phyloP scores from a whole-genome alignment of 2,113 vertebrate species.

The Miniopterus natalensis region DNA sequence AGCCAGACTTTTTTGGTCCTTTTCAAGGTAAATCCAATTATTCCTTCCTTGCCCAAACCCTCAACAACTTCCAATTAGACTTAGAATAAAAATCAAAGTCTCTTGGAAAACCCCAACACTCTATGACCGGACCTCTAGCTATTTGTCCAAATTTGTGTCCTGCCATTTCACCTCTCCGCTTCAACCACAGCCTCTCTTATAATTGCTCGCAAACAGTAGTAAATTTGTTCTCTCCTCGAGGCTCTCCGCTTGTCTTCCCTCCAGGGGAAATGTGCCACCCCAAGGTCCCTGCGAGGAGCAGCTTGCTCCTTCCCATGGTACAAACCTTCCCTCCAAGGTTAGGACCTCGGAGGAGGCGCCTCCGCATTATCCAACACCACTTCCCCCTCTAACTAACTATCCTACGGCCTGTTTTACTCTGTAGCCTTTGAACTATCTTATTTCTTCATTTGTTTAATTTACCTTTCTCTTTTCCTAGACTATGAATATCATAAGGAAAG shows the following conservation, averaged over 20 bases:
- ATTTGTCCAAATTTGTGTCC: not conserved
- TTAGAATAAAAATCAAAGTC: not conserved
- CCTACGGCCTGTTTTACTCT: not conserved
- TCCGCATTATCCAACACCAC: not conserved
- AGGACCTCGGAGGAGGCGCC: not conserved
- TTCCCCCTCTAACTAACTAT: not conserved
- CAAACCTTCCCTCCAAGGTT: not conserved
- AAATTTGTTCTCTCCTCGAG: not conserved
- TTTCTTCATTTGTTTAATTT: conserved; percentile 27
- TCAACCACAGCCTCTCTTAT: not conserved
- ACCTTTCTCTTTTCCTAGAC: conserved; percentile 18
- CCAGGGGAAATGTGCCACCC: not conserved
- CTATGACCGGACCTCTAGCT: not conserved
- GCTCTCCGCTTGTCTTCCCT: not conserved
- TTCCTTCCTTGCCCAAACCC: not conserved
- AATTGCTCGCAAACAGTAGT: not conserved
- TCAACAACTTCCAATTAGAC: not conserved
- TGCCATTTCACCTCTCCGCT: not conserved
- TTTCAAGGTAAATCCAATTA: not conserved
- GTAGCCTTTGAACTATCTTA: not conserved
- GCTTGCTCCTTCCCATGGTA: not conserved
- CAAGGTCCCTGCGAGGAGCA: not conserved
- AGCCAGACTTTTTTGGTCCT: not conserved
- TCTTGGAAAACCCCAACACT: not conserved
- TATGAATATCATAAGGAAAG: not conserved